Base-by-base conservation (phyloP, 35 echinoderm and acorn worm species). In the Apostichopus parvimensis region DNA sequence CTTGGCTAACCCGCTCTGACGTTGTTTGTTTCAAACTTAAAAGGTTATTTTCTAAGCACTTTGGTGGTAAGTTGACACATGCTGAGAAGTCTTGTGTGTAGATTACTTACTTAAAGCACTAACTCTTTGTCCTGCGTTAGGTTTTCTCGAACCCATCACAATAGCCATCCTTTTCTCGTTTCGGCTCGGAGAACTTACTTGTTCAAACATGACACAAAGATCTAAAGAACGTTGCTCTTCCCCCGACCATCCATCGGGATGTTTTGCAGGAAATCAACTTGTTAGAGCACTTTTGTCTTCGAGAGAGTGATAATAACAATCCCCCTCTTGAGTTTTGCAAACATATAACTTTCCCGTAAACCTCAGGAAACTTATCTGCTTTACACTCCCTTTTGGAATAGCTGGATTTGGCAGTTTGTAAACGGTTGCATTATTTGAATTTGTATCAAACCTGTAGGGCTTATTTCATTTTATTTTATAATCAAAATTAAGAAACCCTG, bases 51-150 rank as follows among this genome's bases (percentile, higher is more conserved):
- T 68, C 18, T 68, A 68, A 18, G 64, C 64, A 68, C 64, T 68
- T 45, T 68, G 64, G 18, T 18, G 64, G 11, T 18, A 14, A 18
- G 11, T 68, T 18, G 64, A 68, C 64, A 68, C 64, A 68, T 4
- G 4, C 64, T 18, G 64, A 68, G 18, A 18, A 18, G 64, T 68
- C 64, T 68, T 11, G 64, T 68, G 11, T 68, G 11, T 68, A 68
- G 64, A 68, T 68, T 68, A 68, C 64, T 68, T 68, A 68, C 64
- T 68, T 68, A 68, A 68, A 68, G 18, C 64, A 68, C 64, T 68
- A 68, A 9, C 64, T 18, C 64, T 68, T 68, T 68, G 18, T 68
- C 64, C 0, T 11, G 0, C 11, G 64, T 68, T 68, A 14, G 64
- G 11, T 68, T 14, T 68, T 11, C 64, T 14, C 11, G 11, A 68